Conservation (phyloP, 1,140 invertebrate genomes). For the Holotrichia oblita region DNA sequence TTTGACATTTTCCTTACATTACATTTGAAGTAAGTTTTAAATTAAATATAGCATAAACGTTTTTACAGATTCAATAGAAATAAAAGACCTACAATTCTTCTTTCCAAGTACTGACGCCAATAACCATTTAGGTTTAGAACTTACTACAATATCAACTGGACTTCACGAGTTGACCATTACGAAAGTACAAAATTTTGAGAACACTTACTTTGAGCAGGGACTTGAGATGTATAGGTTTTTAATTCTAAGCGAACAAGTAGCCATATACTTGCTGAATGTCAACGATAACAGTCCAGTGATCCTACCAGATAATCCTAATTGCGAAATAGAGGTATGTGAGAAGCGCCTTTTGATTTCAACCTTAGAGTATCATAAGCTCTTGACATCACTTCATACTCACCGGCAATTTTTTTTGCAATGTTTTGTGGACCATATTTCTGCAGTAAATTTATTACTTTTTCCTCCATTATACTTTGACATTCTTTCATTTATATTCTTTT, state of each 20-base stretch:
- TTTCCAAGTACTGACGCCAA: neutral
- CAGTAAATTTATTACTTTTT: too few relatives aligned
- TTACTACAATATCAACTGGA: neutral
- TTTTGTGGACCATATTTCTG: too few relatives aligned
- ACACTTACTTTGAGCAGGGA: neutral
- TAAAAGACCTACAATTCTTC: neutral
- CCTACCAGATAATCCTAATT: neutral
- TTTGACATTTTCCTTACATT: too few relatives aligned
- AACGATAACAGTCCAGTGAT: neutral
- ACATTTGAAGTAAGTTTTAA: too few relatives aligned
- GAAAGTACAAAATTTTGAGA: neutral
- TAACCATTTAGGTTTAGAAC: neutral
- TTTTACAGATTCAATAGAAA: too few relatives aligned
- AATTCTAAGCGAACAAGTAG: neutral
- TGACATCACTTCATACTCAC: too few relatives aligned
- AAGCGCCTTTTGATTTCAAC: too few relatives aligned
- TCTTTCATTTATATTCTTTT: too few relatives aligned
- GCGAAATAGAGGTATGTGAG: neutral
- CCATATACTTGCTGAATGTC: neutral
- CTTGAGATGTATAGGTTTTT: neutral
- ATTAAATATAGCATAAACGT: neutral
- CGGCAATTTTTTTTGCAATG: neutral
- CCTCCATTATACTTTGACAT: too few relatives aligned
- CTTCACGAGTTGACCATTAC: neutral
- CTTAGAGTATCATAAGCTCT: too few relatives aligned